Conservation (phyloP, 2,888 invertebrate genomes). For the Hypselothyrea guttata region DNA sequence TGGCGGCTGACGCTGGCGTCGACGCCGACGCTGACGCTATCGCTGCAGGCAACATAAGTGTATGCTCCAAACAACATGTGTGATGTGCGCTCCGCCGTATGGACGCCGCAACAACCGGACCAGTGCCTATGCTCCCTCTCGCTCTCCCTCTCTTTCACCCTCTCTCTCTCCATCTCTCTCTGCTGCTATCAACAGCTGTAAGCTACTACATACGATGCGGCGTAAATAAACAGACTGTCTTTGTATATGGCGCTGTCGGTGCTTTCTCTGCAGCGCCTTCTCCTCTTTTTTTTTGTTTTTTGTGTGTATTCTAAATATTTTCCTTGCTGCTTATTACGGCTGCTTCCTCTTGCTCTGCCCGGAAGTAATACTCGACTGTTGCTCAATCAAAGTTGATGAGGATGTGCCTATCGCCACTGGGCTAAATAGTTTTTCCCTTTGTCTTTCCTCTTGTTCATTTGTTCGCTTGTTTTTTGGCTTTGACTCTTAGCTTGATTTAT, state of each 20-base stretch:
- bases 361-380: conserved; percentile 68
- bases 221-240: conserved; percentile 81
- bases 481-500: conserved; percentile 77
- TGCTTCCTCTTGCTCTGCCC: conserved; percentile 20
- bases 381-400: conserved; percentile 54
- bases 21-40: conserved; percentile 69
- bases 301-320: conserved; percentile 55
- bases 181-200: conserved; percentile 54
- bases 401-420: conserved; percentile 44
- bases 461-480: conserved; percentile 11
- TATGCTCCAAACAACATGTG: conserved; percentile 82
- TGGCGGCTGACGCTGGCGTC: conserved; percentile 17
- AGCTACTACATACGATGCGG: conserved; percentile 81
- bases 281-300: conserved; percentile 9
- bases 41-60: conserved; percentile 82
- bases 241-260: conserved; percentile 55
- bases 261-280: neutral
- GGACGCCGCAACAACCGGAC: conserved; percentile 69
- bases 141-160: neutral
- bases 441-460: neutral
- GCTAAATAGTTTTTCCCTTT: conserved; percentile 21
- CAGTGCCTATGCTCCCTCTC: conserved; percentile 15
- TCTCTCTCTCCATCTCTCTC: neutral
- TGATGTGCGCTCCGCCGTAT: conserved; percentile 83
- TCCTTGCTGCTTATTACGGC: conserved; percentile 43